Evolutionary conservation across 2,113 vertebrate genomes (phyloP).

Genomic region (Rhagologus leucostigma): DNA sequence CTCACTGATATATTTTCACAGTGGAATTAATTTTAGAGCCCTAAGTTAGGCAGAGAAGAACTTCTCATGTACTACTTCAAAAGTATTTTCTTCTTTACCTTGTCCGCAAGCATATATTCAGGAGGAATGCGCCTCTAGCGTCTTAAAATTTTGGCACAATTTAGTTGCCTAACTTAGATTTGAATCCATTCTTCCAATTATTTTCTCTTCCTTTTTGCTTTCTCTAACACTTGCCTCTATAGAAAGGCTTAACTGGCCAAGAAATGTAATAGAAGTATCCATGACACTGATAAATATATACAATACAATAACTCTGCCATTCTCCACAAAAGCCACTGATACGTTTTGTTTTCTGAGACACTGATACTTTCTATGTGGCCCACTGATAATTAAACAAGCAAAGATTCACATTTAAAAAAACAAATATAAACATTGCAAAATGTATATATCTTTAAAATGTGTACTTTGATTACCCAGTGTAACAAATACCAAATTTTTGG

Average conservation of each 20-base stretch:
- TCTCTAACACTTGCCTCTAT: neutral
- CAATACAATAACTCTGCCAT: neutral
- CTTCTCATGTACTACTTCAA: neutral
- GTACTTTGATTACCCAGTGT: neutral
- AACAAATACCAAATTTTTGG: neutral
- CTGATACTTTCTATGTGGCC: neutral
- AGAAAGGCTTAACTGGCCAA: neutral
- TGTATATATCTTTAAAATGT: neutral
- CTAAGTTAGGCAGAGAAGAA: neutral
- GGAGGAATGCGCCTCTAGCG: rapidly evolving
- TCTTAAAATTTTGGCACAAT: neutral
- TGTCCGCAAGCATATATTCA: neutral
- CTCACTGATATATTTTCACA: neutral
- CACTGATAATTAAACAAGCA: neutral
- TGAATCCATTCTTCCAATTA: neutral
- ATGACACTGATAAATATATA: neutral
- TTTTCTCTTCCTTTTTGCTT: neutral
- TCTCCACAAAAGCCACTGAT: neutral
- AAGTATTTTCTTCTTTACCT: neutral
- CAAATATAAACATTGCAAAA: neutral
- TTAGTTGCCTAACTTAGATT: neutral
- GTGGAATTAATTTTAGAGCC: neutral
- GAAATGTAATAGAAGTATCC: neutral
- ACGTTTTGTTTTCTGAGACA: neutral
- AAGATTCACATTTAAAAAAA: neutral